phyloP scores from a whole-genome alignment of 2,113 vertebrate species.

The Rana temporaria region DNA sequence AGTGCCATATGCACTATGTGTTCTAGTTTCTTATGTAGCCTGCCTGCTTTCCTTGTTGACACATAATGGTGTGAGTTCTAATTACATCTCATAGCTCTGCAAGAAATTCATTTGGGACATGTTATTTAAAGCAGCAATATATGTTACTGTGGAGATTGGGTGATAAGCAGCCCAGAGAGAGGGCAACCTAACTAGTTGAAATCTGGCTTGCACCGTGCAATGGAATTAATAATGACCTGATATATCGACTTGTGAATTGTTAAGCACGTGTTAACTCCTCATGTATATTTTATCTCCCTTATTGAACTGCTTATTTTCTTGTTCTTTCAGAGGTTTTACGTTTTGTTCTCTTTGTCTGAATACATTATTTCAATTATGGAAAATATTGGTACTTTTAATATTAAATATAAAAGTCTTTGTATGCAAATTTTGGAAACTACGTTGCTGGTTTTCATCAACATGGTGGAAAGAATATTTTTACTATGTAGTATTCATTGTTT shows the following conservation, averaged over 20 bases:
- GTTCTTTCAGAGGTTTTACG: not conserved
- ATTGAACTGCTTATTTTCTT: not conserved
- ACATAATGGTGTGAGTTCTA: slow-evolving; percentile 44
- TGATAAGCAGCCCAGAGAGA: slow-evolving; percentile 48
- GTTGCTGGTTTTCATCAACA: slow-evolving; percentile 1
- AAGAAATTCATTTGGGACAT: slow-evolving; percentile 51
- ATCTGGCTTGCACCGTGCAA: slow-evolving; percentile 20
- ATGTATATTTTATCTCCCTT: not conserved
- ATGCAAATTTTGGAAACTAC: slow-evolving; percentile 2
- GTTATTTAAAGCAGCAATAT: slow-evolving; percentile 54
- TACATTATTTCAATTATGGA: slow-evolving; percentile 30
- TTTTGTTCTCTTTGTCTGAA: slow-evolving; percentile 7
- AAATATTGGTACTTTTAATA: not conserved
- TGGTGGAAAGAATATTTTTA: slow-evolving; percentile 4
- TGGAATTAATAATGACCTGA: slow-evolving; percentile 32
- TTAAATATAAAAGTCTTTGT: not conserved
- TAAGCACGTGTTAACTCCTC: slow-evolving; percentile 15
- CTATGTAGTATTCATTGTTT: slow-evolving; percentile 16
- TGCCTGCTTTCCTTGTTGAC: slow-evolving; percentile 48
- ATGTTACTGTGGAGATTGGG: slow-evolving; percentile 42
- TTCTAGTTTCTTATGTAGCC: slow-evolving; percentile 12
- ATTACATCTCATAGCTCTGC: slow-evolving; percentile 52
- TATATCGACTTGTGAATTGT: slow-evolving; percentile 33
- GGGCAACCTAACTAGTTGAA: slow-evolving; percentile 45
- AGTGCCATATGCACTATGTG: slow-evolving; percentile 42